phyloP scores from a whole-genome alignment of 2,113 vertebrate species.

The Thinocorus orbignyianus region DNA sequence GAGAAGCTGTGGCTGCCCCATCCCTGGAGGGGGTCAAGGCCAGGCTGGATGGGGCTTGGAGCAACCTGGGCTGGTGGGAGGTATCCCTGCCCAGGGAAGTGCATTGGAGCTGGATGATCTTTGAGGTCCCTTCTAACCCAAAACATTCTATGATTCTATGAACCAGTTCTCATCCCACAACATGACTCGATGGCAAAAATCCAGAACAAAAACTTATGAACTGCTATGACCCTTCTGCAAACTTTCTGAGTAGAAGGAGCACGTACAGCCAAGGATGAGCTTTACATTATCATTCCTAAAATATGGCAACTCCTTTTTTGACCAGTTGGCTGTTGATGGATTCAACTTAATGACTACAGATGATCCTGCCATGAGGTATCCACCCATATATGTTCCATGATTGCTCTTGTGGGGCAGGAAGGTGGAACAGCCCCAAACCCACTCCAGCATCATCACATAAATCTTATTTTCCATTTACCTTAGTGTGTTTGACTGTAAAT shows the following conservation, averaged over 20 bases:
- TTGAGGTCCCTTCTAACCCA: too few species aligned
- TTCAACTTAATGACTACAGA: neutral
- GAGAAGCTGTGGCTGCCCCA: too few species aligned
- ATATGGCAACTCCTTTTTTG: fast-evolving
- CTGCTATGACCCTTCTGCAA: neutral
- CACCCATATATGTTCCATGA: neutral
- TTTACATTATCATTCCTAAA: neutral
- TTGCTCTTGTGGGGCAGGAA: neutral
- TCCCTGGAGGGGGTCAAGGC: too few species aligned
- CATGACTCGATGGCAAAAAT: neutral
- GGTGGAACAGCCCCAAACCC: neutral
- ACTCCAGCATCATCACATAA: neutral
- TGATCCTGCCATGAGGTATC: neutral
- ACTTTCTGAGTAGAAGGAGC: neutral
- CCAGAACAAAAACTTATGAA: neutral
- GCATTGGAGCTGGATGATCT: too few species aligned
- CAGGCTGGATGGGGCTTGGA: too few species aligned
- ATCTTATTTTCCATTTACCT: neutral
- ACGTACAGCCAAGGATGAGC: fast-evolving
- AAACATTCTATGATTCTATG: too few species aligned
- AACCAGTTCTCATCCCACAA: neutral
- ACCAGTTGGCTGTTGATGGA: neutral
- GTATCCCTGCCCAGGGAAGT: too few species aligned
- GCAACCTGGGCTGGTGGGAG: too few species aligned
- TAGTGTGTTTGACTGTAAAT: neutral